Evolutionary conservation across 2,113 vertebrate species (phyloP), one percentile per base, ranked within the genome.

Genomic region (Pollachius pollachius): DNA sequence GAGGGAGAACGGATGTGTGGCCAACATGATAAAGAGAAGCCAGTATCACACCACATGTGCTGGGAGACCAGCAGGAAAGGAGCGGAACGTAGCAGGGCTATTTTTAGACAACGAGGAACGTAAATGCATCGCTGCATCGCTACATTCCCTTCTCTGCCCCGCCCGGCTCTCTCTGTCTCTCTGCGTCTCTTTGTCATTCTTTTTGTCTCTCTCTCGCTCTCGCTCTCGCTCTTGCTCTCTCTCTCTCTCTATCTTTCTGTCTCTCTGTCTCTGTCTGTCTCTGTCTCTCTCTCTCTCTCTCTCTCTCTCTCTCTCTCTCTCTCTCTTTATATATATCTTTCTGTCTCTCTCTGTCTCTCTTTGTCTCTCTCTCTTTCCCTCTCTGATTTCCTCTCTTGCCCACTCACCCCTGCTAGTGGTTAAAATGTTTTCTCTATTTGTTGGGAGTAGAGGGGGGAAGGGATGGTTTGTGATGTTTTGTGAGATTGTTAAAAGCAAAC

Each of bases 51-150:
- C 41, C 7, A 13, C 41, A 11, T 13, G 41, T 13, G 41, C 41
- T 48, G 7, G 41, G 7, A 13, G 41, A 48, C 41, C 41, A 48
- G 41, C 67, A 78, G 80, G 67, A 57, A 21, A 23, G 67, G 23
- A 72, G 75, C 66, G 71, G 60, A 25, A 72, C 69, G 70, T 71
- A 72, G 21, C 12, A 23, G 27, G 62, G 67, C 73, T 88, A 81
- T 88, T 72, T 85, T 86, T 86, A 83, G 84, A 85, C 72, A 73
- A 70, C 15, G 27, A 41, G 69, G 34, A 74, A 57, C 78, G 63
- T 62, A 77, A 73, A 82, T 79, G 68, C 37, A 67, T 65, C 52
- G 69, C 75, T 68, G 64, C 79, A 58, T 74, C 27, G 1, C 54
- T 15, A 15, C 60, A 62, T 25, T 11, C 60, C 19, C 56, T 58